Evolutionary conservation across 2,797 vertebrate species (phyloP), one percentile per base, ranked within the genome.

Genomic region (Myotis daubentonii): DNA sequence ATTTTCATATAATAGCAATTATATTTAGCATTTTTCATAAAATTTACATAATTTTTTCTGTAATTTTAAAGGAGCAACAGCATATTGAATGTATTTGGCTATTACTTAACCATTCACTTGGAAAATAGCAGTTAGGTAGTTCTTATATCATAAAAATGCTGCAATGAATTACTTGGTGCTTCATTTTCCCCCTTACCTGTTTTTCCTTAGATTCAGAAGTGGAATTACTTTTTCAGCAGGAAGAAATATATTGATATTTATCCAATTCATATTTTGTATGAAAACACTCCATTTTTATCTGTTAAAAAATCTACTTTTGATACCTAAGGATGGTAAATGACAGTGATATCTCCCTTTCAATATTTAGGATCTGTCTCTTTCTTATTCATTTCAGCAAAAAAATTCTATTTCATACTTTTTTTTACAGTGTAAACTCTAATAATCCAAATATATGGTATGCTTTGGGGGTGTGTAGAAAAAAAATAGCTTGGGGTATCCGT

Each of bases 151-250:
- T 57, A 95, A 92, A 91, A 68, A 86, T 84, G 23, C 22, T 85
- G 0, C 19, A 92, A n/a, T 44, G 49, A 89, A 93, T 87, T 66
- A 57, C 28, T 87, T 55, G 66, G 41, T 72, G 20, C 8, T 79
- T 90, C 23, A 57, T 7, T 44, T 85, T 88, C 51, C 41, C 23
- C 30, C 11, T 75, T 79, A 70, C 47, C 5, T 55, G 7, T 36
- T 95, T 86, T 81, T 38, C 9, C 62, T 86, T 91, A 91, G 15
- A 86, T 89, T 79, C 47, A 94, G 33, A 92, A 91, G 15, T 89
- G 6, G 12, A 96, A 62, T 79, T 68, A 76, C 19, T 79, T 23
- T 84, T 36, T 94, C 19, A n/a, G 1, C 33, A 19, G 20, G 36
- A 85, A 6, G 16, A 92, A 51, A 55, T 65, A 6, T 20, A 57